Evolutionary conservation across 2,113 vertebrate genomes (phyloP), one percentile per base, ranked within the genome.

Genomic region (Zosterops japonicus): DNA sequence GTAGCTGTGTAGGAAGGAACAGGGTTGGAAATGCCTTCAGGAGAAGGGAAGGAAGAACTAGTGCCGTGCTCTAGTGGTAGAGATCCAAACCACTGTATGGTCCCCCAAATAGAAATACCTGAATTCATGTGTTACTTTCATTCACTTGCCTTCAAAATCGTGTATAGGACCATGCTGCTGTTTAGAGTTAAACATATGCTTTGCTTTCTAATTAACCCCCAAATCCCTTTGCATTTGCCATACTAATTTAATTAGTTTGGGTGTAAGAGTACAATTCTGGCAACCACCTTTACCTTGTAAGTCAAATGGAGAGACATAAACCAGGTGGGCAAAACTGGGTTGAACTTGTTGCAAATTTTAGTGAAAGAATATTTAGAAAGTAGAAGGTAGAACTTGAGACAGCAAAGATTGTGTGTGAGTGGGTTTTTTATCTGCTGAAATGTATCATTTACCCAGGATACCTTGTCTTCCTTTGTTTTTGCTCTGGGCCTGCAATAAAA

Each of bases 391-490:
- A 90, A 65, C 25, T 21, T 49, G 31, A 72, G 92, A 27, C 36
- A 35, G 70, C 24, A 52, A 55, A 65, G 47, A 71, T 3, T 55
- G 75, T 10, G 17, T n/a, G 33, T 28, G 42, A 78, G 57, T 76
- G 46, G 3, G 4, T 46, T 80, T 93, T 70, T 80, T 59, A 65
- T 24, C 5, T 20, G 47, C 76, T 39, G 71, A 87, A 91, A 93
- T 84, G 31, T 69, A 60, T 91, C 65, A 88, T 92, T 92, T 83
- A 91, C 64, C 52, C 41, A 36, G 44, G 78, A n/a, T 91, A 88
- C 80, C 44, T 49, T 82, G 79, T 94, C 94, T 95, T 95, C 95
- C 90, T 96, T 95, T 96, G 95, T 94, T 96, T 96, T 95, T 87
- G 93, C 94, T 80, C 86, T 79, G 87, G 96, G 94, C 87, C 82